Base-by-base conservation (phyloP, 1,140 invertebrate species). In the Drosophila chauvacae region DNA sequence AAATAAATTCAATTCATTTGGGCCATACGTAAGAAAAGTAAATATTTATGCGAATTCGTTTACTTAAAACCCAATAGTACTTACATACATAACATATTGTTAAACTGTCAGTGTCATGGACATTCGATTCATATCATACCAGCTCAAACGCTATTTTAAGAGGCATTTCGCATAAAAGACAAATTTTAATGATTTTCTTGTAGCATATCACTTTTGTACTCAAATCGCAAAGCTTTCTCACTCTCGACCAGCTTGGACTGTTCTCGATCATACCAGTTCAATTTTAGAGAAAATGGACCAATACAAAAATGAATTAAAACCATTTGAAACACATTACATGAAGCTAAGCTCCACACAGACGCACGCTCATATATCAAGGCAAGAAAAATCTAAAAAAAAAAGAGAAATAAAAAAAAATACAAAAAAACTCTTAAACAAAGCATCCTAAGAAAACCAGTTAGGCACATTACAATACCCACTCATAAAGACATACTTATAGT, bases 341-440 rank as follows among this genome's bases (percentile, higher is more conserved):
- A 87, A 56, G 59, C 71, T 59, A 66, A 55, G 77, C 82, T 87
- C 82, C 63, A 35, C 41, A 63, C 44, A 66, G 61, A 50, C 70
- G 65, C 80, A 80, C 69, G 64, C 83, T 76, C 72, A 88, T 74
- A 88, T 80, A 87, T 77, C 72, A 84, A 70, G 78, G 82, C 50
- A 66, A 71, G 10, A 60, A 81, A 85, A 83, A 47, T 26, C 4
- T 16, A 30, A 48, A 62, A 69, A 62, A 69, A 84, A 74, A 28
- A 44, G 45, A 47, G 33, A 64, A 16, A 6, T 26, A 61, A 66
- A 64, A 48, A 44, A 18, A 30, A 13, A 13, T 39, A 66, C 18
- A 13, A 18, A n/a, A 35, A 61, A 41, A 47, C 2, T 59, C 59
- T 56, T 59, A 26, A 58, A 71, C 56, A 51, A 47, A 82, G 56